Base-by-base conservation (phyloP, 2,888 invertebrate genomes). In the Lomographa bimaculata region DNA sequence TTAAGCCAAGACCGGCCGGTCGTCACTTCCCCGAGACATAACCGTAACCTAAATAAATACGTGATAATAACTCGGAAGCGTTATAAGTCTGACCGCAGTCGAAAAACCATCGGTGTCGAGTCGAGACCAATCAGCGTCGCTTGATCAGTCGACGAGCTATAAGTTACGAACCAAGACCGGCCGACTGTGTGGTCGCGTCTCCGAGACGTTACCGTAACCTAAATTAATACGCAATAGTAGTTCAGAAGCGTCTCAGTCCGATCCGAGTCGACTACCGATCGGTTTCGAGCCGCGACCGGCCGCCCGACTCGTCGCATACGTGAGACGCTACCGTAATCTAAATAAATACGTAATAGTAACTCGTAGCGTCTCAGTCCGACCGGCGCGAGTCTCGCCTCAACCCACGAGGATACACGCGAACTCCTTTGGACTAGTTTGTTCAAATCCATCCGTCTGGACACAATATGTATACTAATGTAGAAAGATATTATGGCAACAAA, bases 401-500 rank as follows among this genome's bases (percentile, higher is more conserved):
- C 63, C 72, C 68, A 64, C 65, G 60, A 64, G 61, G 61, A 59
- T 62, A 64, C 72, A 70, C 76, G 70, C 66, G 30, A 61, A 63
- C 57, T 78, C 71, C 75, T 78, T 78, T 77, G 80, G 87, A 89
- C 87, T 86, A 89, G 87, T 85, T 84, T 84, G 85, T 83, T 87
- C 86, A 80, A 85, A 84, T 86, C 82, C 82, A 80, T 81, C 69
- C 78, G 71, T 79, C 71, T 81, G 83, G 85, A 86, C 83, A 81
- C 68, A 70, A 79, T 79, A 79, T 81, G 83, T 84, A 85, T 83
- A 84, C 83, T 86, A 85, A 84, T 79, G 83, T 86, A 87, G 81
- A 86, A 86, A 84, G 85, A 85, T 87, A 87, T 87, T 86, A 89
- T 89, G 87, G 87, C 87, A 89, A 89, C 87, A 85, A 86, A 89